Base-by-base conservation (phyloP, 2,797 vertebrate genomes). In the Coilia nasus region DNA sequence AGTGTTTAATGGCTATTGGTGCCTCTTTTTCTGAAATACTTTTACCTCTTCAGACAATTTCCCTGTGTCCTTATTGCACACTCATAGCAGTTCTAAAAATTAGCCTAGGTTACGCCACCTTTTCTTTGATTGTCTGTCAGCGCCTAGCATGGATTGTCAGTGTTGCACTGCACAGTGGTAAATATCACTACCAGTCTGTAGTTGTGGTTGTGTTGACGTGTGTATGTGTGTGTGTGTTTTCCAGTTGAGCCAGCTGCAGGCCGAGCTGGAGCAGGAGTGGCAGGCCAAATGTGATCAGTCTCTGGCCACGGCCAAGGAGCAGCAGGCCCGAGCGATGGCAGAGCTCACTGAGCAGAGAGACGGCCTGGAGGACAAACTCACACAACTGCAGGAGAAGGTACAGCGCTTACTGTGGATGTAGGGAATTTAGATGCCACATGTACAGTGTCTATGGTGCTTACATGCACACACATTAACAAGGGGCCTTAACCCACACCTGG, bases 231-330 rank as follows among this genome's bases (percentile, higher is more conserved):
- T 88, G 15, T 41, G 56, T 81, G 31, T 83, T 23, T 88, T 35
- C n/a, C 90, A 97, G 97, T 81, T 97, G 35, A 94, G 93, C 1
- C 94, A 97, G 84, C 82, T 96, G 83, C 97, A 98, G 94, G 90
- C 91, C 0, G 97, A 98, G 87, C 92, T 98, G 82, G 96, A 98
- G 89, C 94, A 94, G 46, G 96, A 97, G 89, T 98, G 97, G 97
- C 95, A 95, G 92, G 89, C 90, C 64, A 97, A 88, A 64, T 96
- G 93, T 83, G 95, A 97, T 83, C 96, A 93, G 83, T 87, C 91
- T 0, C 81, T 97, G 93, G 90, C 93, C 35, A 91, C 91, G 0
- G 94, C 95, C 86, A 95, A 93, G 92, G 96, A 96, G 84, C 95
- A 96, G 46, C 97, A 98, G 3, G 17, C 28, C 0, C 93, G 93